Conservation (phyloP, 2,797 vertebrate genomes). For the Melanotaenia parkinsoni region DNA sequence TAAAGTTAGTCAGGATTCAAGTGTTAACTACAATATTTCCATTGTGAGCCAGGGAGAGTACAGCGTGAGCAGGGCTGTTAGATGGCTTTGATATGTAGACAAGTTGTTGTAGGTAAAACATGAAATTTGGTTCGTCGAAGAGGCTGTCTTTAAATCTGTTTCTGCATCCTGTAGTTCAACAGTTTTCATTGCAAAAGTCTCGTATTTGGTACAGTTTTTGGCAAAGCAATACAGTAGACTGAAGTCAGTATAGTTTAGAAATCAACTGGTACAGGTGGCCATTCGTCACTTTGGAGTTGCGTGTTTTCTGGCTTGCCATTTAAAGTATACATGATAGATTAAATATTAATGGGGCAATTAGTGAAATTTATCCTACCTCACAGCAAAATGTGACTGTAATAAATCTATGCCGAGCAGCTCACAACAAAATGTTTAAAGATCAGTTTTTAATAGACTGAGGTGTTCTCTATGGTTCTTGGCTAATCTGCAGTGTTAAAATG, state of each 20-base stretch:
- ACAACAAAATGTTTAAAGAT: not conserved
- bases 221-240: not conserved
- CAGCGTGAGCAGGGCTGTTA: not conserved
- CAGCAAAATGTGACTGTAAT: not conserved
- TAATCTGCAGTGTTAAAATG: not conserved
- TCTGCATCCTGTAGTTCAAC: not conserved
- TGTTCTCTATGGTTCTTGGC: not conserved
- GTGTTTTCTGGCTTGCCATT: conserved; percentile 6
- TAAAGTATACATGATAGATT: not conserved
- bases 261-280: not conserved
- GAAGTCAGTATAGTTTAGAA: not conserved
- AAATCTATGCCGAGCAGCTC: conserved; percentile 2
- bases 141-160: not conserved
- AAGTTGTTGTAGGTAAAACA: not conserved
- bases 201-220: not conserved
- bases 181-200: not conserved
- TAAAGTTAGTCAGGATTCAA: conserved; percentile 6
- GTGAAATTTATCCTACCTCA: conserved; percentile 1
- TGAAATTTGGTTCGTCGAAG: not conserved
- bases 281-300: not conserved
- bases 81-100: conserved; percentile 22
- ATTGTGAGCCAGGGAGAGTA: not conserved
- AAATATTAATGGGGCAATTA: conserved; percentile 31
- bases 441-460: not conserved
- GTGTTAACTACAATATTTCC: not conserved